Evolutionary conservation across 2,113 vertebrate genomes (phyloP), one percentile per base, ranked within the genome.

Genomic region (Tricholaema leucomelas): DNA sequence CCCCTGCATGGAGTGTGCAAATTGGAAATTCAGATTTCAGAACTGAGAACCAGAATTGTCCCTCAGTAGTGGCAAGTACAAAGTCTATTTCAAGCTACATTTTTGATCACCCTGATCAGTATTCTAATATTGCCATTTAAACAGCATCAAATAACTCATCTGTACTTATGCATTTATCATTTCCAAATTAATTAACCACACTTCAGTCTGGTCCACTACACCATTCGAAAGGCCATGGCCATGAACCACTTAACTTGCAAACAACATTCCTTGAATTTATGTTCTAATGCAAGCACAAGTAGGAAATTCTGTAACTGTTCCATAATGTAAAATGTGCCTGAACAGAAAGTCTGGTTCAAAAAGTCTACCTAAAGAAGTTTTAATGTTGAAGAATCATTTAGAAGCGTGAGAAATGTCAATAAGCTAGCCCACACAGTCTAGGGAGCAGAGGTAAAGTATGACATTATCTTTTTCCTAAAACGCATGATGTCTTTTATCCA

Each of bases 161-260:
- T 85, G 30, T 46, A 84, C 17, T 86, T 74, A 54, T 0, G 7
- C 59, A 50, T 87, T 93, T 78, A 31, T 61, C 30, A 42, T 91
- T 91, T 74, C 66, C 59, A 81, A 60, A 67, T 85, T 94, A 89
- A 87, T 96, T 92, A 90, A 81, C 30, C 50, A 58, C 87, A 10
- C 28, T 78, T 87, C 38, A 76, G 0, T 67, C 35, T 67, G 50
- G 61, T 74, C 54, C 35, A 60, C 65, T 76, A 60, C 69, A 69
- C 40, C 35, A 85, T 64, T 40, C 55, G 44, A 84, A 89, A 89
- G 36, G 31, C 70, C 65, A 44, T 36, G 28, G 67, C 48, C 59
- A 88, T 87, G 85, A 93, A 83, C 71, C 64, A 40, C 85, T 66
- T 72, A 33, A 66, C 70, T 64, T 64, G 72, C 50, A 92, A 56